These are phyloP conservation scores for Colistium nudipinnis DNA, from an alignment of 2,113 vertebrate species.

Conservation along the genomic window DNA sequence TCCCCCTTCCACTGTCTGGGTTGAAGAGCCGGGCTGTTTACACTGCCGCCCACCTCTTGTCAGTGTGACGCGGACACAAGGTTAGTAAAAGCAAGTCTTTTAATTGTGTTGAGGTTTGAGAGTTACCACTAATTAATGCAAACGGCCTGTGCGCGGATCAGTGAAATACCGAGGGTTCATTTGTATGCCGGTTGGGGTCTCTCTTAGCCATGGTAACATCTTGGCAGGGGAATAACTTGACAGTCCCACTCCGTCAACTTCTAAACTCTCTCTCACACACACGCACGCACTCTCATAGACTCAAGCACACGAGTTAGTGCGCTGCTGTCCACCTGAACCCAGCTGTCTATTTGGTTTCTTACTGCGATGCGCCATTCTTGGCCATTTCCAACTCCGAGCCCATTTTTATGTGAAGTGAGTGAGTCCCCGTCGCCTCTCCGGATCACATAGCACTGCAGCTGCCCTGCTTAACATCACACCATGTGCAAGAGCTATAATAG, in stretches of 20 bases:
- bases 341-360: constrained; percentile 6
- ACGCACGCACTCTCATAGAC: background rate
- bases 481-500: constrained; percentile 84
- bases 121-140: background rate
- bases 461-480: constrained; percentile 71
- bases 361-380: constrained; percentile 62
- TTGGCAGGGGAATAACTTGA: constrained; percentile 42
- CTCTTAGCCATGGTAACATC: constrained; percentile 52
- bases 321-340: constrained; percentile 6
- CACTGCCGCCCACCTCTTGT: constrained; percentile 45
- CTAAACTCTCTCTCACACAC: background rate
- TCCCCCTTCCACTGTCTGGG: constrained; percentile 41
- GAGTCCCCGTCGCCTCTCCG: constrained; percentile 45
- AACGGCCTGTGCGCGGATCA: background rate
- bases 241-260: constrained; percentile 59
- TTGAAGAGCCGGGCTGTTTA: constrained; percentile 48
- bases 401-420: constrained; percentile 68
- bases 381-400: constrained; percentile 52
- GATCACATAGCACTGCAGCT: constrained; percentile 83
- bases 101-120: constrained; percentile 3
- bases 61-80: constrained; percentile 73
- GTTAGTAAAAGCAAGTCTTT: constrained; percentile 72
- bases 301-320: background rate
- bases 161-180: constrained; percentile 32
- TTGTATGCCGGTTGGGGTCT: constrained; percentile 65